Evolutionary conservation across 2,113 vertebrate genomes (phyloP).

Genomic region (Perognathus longimembris): DNA sequence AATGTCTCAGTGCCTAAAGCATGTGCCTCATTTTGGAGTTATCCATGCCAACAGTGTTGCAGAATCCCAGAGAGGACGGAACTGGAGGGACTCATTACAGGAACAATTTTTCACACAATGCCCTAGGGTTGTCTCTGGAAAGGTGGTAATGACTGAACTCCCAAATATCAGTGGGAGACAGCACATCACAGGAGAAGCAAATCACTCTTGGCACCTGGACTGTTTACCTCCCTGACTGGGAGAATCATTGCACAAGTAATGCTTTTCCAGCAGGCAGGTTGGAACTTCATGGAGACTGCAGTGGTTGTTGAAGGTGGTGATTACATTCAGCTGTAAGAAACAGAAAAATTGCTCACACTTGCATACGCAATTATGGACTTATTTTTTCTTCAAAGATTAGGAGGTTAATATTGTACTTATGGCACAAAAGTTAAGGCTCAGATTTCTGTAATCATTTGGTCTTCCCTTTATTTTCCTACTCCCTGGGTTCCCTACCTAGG

Average conservation of each 20-base stretch:
- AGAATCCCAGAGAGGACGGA: background rate
- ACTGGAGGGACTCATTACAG: background rate
- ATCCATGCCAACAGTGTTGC: background rate
- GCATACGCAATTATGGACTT: conserved; percentile 50
- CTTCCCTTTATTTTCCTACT: background rate
- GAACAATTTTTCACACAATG: conserved; percentile 56
- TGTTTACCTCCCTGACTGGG: conserved; percentile 72
- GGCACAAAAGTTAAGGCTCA: background rate
- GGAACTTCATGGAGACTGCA: conserved; percentile 23
- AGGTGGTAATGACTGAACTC: conserved; percentile 49
- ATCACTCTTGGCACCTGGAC: conserved; percentile 73
- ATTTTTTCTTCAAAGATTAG: conserved; percentile 57
- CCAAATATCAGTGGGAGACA: conserved; percentile 62
- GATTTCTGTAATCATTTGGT: background rate
- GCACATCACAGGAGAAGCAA: conserved; percentile 60
- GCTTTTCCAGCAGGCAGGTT: conserved; percentile 56
- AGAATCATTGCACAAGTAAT: conserved; percentile 45
- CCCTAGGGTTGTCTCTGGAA: conserved; percentile 49
- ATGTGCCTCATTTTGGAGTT: conserved; percentile 23
- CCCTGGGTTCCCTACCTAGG: background rate
- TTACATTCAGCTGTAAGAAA: conserved; percentile 45
- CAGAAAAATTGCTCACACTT: conserved; percentile 38
- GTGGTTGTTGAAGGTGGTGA: conserved; percentile 46
- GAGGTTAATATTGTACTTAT: conserved; percentile 43
- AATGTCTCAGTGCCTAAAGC: background rate